A percentile compares a stretch with the other conserved stretches of the same genome.
These are phyloP conservation scores for Herpailurus yagouaroundi DNA, from an alignment of 2,113 vertebrate species.

Conservation along the genomic window DNA sequence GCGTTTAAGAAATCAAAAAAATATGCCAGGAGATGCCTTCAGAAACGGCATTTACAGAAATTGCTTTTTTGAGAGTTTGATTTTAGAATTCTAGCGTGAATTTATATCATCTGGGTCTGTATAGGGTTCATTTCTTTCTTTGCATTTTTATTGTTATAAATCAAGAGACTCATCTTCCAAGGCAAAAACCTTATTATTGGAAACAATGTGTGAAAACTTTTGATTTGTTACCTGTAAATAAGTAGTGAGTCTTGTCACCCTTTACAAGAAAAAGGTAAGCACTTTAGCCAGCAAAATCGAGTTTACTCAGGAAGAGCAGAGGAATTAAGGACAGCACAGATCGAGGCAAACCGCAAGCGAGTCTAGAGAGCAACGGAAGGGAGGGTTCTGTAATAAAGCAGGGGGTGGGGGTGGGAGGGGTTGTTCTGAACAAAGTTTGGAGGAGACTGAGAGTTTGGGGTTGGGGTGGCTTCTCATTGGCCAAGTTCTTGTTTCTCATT, in stretches of 20 bases:
- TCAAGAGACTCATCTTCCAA: background rate
- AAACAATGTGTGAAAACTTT: background rate
- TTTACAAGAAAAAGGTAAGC: background rate
- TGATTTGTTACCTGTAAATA: background rate
- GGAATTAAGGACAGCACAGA: background rate
- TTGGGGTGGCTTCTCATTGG: background rate
- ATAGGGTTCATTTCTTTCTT: background rate
- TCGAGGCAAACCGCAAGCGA: background rate
- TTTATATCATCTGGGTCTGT: background rate
- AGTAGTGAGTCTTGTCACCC: background rate
- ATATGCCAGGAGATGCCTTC: background rate
- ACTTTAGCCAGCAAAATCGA: background rate
- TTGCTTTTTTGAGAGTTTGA: background rate
- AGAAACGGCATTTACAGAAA: background rate
- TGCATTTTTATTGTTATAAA: background rate
- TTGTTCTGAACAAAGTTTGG: background rate
- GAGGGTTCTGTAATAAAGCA: background rate
- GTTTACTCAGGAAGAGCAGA: background rate
- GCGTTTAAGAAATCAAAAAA: constrained; percentile 38
- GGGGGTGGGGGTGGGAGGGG: background rate
- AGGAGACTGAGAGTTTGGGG: background rate
- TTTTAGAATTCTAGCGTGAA: background rate
- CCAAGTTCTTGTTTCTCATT: background rate
- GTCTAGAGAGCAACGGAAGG: background rate
- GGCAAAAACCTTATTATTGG: background rate